phyloP scores from a whole-genome alignment of 2,797 vertebrate genomes.

The Peromyscus nudipes region DNA sequence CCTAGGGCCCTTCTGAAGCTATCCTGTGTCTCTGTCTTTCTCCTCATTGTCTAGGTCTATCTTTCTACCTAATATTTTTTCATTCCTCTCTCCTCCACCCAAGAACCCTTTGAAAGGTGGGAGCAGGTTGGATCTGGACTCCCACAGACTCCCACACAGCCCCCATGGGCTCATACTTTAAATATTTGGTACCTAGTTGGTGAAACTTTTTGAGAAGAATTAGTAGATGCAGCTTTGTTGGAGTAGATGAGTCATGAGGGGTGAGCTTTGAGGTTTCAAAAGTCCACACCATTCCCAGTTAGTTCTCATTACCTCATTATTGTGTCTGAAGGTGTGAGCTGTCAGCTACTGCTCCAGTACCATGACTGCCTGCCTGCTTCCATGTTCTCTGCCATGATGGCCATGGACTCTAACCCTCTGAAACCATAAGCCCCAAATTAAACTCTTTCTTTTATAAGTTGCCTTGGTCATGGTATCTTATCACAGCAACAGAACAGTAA shows the following conservation, averaged over 20 bases:
- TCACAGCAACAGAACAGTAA: neutral
- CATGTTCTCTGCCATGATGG: neutral
- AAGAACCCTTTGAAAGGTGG: too few relatives aligned
- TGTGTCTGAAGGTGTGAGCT: neutral
- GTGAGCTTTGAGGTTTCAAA: neutral
- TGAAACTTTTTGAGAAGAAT: neutral
- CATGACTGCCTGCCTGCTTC: neutral
- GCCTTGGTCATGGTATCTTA: neutral
- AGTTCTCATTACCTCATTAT: neutral
- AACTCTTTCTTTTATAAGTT: neutral
- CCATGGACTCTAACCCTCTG: neutral
- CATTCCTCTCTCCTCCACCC: too few relatives aligned
- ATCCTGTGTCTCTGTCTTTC: too few relatives aligned
- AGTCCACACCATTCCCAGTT: neutral
- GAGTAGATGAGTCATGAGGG: neutral
- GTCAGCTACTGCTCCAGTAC: neutral
- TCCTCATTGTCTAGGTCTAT: too few relatives aligned
- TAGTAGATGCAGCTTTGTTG: neutral
- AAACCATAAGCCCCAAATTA: neutral
- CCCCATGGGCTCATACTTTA: neutral
- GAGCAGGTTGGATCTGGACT: too few relatives aligned
- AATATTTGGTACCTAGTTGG: neutral
- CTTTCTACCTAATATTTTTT: too few relatives aligned
- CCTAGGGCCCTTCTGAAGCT: too few relatives aligned
- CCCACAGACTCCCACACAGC: neutral